These are phyloP conservation scores for Philhelius pedissequus DNA, from an alignment of 2,888 invertebrate genomes.

Conservation along the genomic window DNA sequence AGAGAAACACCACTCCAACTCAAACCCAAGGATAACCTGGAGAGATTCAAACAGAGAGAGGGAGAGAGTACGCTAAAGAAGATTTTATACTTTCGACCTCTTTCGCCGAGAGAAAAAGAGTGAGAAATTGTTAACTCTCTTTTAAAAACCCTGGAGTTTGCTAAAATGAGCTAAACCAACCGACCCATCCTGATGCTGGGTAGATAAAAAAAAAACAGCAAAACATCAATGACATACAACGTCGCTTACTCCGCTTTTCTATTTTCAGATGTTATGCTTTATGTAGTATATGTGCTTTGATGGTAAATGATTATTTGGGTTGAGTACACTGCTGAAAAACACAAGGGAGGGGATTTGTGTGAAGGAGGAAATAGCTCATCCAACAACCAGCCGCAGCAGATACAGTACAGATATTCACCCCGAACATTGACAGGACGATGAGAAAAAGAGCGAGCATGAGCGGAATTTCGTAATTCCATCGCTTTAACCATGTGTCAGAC, in stretches of 20 bases:
- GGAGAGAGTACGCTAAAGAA: constrained; percentile 33
- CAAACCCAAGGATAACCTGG: constrained; percentile 35
- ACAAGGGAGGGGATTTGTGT: not conserved
- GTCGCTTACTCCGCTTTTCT: not conserved
- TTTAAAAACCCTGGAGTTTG: constrained; percentile 2
- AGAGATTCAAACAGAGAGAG: not conserved
- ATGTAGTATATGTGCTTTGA: constrained; percentile 26
- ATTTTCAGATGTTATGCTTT: not conserved
- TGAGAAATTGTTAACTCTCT: constrained; percentile 18
- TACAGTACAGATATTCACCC: constrained; percentile 6
- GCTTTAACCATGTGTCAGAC: constrained; percentile 49
- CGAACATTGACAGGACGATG: constrained; percentile 34
- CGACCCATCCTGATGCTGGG: constrained; percentile 5
- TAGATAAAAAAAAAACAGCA: not conserved
- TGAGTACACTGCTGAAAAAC: constrained; percentile 45
- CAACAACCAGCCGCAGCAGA: constrained; percentile 7
- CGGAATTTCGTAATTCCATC: constrained; percentile 34
- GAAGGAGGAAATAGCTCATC: constrained; percentile 28
- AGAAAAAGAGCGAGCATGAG: not conserved
- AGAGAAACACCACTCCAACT: constrained; percentile 1
- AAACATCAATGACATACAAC: constrained; percentile 50
- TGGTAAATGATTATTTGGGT: constrained; percentile 66
- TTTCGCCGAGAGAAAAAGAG: constrained; percentile 70
- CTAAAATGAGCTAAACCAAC: constrained; percentile 30
- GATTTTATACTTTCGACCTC: constrained; percentile 77